Percentiles rank a stretch among this genome's conserved stretches.
Conservation (phyloP, 1,140 invertebrate species). For the Drosophila ambigua region DNA sequence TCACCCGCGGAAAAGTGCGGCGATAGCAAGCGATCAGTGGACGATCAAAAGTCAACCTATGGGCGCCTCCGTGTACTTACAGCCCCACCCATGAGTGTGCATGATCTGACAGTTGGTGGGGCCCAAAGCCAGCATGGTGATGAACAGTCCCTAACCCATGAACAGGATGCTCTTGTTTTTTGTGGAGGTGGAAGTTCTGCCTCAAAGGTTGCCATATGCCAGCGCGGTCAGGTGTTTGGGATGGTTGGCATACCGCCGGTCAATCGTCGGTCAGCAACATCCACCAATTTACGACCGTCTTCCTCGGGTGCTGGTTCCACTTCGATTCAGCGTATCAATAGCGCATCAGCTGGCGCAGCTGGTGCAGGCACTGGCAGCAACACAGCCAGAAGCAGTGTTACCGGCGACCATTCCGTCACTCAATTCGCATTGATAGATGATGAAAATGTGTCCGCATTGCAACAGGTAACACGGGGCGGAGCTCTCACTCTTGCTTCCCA, state of each 20-base stretch:
- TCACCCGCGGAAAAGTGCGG: conserved; percentile 21
- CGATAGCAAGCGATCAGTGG: conserved; percentile 39
- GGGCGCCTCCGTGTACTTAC: conserved; percentile 87
- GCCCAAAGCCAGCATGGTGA: conserved; percentile 12
- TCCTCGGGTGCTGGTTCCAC: conserved; percentile 82
- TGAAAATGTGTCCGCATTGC: conserved; percentile 94
- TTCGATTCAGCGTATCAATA: conserved; percentile 82
- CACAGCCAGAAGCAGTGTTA: conserved; percentile 71
- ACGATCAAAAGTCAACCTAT: conserved; percentile 84
- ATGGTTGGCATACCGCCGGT: conserved; percentile 39
- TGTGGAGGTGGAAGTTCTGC: conserved; percentile 4
- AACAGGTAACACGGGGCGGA: conserved; percentile 91
- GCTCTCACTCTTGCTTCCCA: conserved; percentile 93
- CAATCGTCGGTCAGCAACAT: conserved; percentile 65
- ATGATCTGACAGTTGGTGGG: conserved; percentile 81
- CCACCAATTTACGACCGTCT: conserved; percentile 74
- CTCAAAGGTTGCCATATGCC: conserved; percentile 24
- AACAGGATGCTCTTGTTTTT: conserved; percentile 17
- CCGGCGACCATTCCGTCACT: conserved; percentile 86
- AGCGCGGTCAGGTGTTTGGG: conserved; percentile 41
- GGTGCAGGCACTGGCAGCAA: conserved; percentile 18
- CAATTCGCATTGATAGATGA: conserved; percentile 97
- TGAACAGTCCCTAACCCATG: conserved; percentile 24
- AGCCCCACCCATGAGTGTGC: conserved; percentile 86
- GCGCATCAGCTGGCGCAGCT: conserved; percentile 45